Evolutionary conservation across 2,113 vertebrate species (phyloP), one percentile per base, ranked within the genome.

Genomic region (zebrafish (Danio rerio)): DNA sequence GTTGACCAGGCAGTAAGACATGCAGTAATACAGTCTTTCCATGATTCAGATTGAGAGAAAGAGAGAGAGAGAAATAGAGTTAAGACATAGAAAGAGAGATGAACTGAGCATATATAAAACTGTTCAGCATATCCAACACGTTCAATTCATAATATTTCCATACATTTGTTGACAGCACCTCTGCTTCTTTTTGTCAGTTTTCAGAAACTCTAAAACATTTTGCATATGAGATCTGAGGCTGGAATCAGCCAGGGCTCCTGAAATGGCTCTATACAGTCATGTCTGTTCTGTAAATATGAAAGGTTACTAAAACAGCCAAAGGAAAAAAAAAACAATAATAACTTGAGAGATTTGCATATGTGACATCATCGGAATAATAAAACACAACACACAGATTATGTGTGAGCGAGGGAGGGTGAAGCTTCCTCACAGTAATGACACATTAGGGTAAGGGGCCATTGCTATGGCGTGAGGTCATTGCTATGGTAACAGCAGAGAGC

Each of bases 401-500:
- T 73, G 66, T 86, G 52, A 87, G 86, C 82, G 75, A 87, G 83
- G 63, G 31, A 86, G 84, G 86, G 70, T 50, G 81, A 89, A 92
- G 92, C 93, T 91, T 81, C 73, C 94, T 95, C 94, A 95, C 93
- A 95, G 93, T 96, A 94, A 92, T 90, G 91, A 82, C 85, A 86
- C 86, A 83, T 89, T 84, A 81, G 58, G 43, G 45, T 7, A 77
- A 11, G 45, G 88, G 89, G 85, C 71, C 84, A 56, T 68, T 85
- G 89, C 53, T 81, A 81, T 76, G 85, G 83, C 9, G 47, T 75
- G 0, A 20, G 85, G 85, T 87, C 84, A 82, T 91, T 88, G 89
- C 97, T 95, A 99, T 87, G 96, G 96, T 89, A 97, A 95, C 66
- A 97, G 94, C 81, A 99, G 92, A 18, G 96, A 94, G 78, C 94